Percentiles rank a stretch among this genome's conserved stretches.
Conservation (phyloP, 1,140 invertebrate species). For the Notospermus geniculatus region DNA sequence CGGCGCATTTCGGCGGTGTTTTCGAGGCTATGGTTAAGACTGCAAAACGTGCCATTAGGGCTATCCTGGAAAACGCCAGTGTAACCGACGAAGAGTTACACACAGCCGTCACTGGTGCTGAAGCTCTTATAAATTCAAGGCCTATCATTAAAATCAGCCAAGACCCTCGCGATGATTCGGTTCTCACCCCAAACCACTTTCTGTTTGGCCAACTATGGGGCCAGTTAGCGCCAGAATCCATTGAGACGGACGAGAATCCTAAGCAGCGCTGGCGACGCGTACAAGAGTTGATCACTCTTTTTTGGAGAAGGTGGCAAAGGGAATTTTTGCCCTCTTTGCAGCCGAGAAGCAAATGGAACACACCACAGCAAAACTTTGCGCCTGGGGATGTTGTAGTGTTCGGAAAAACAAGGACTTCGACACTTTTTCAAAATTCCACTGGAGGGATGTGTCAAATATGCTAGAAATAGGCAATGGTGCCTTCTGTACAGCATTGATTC, state of each 20-base stretch:
- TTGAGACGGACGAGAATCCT: background rate
- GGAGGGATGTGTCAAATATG: too few species aligned
- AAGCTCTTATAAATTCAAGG: constrained; percentile 29
- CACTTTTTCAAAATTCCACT: too few species aligned
- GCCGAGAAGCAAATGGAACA: constrained; percentile 8
- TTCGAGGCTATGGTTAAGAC: constrained; percentile 15
- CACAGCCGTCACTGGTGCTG: constrained; percentile 27
- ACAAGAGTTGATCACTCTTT: constrained; percentile 10
- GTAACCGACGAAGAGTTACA: constrained; percentile 10
- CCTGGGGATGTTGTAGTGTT: background rate
- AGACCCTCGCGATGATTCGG: constrained; percentile 29
- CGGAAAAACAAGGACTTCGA: background rate
- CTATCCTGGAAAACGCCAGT: constrained; percentile 1
- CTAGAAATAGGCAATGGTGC: too few species aligned
- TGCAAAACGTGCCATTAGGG: constrained; percentile 9
- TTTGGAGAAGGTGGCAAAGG: constrained; percentile 15
- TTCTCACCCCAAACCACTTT: constrained; percentile 37
- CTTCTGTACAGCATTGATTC: too few species aligned
- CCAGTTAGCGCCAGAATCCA: constrained; percentile 5
- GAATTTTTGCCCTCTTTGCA: constrained; percentile 11
- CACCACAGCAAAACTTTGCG: background rate
- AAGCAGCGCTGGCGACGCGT: constrained; percentile 8
- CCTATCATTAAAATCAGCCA: constrained; percentile 33
- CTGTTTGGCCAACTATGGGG: constrained; percentile 19
- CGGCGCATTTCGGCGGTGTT: constrained; percentile 17